Conservation (phyloP, 2,888 invertebrate species). For the Ormyrus rosae region DNA sequence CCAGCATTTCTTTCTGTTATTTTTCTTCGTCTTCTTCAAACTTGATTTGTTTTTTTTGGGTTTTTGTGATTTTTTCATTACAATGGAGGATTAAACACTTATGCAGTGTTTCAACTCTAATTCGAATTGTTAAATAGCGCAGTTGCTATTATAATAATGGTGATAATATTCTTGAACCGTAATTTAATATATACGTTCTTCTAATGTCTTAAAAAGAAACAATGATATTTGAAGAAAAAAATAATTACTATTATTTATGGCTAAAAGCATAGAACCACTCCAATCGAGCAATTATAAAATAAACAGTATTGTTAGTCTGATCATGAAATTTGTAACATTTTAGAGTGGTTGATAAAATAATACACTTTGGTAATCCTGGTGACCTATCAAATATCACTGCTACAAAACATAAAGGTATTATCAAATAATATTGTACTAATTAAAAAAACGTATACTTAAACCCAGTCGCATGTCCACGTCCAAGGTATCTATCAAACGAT, state of each 20-base stretch:
- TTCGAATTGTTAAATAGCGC: constrained; percentile 43
- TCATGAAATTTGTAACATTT: constrained; percentile 36
- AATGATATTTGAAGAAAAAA: constrained; percentile 48
- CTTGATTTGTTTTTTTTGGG: constrained; percentile 44
- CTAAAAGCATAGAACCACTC: constrained; percentile 50
- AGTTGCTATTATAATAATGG: constrained; percentile 48
- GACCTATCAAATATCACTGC: constrained; percentile 36
- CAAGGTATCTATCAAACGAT: constrained; percentile 53
- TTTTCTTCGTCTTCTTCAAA: constrained; percentile 46
- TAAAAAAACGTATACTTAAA: constrained; percentile 55
- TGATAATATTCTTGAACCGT: constrained; percentile 47
- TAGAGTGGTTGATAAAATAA: constrained; percentile 51
- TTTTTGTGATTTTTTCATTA: constrained; percentile 59
- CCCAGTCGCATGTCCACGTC: constrained; percentile 44
- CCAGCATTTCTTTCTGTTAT: constrained; percentile 61
- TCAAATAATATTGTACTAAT: constrained; percentile 45
- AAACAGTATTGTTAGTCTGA: constrained; percentile 31
- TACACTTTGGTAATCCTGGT: constrained; percentile 10
- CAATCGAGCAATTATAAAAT: constrained; percentile 35
- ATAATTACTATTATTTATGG: constrained; percentile 28
- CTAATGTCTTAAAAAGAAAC: constrained; percentile 36
- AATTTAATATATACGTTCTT: constrained; percentile 56
- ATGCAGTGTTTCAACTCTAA: constrained; percentile 67
- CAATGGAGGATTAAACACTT: constrained; percentile 67
- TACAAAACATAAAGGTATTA: constrained; percentile 46